These are phyloP conservation scores for Eptesicus fuscus DNA, from an alignment of 2,113 vertebrate genomes.

Conservation along the genomic window DNA sequence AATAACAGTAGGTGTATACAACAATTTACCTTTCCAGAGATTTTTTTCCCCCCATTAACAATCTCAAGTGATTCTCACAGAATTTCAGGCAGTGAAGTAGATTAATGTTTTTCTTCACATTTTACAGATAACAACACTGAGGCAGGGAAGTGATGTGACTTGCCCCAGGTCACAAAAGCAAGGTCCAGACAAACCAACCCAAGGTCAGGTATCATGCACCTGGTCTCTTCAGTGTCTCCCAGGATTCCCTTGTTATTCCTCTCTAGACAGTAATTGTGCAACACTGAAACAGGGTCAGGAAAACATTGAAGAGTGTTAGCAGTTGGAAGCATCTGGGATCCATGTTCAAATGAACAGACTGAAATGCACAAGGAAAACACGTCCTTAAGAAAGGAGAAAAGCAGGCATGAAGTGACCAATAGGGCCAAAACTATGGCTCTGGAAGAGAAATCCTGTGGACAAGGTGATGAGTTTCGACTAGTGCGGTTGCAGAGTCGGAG, in stretches of 20 bases:
- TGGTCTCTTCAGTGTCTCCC: neutral
- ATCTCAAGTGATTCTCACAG: neutral
- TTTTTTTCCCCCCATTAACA: neutral
- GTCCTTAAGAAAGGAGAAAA: constrained; percentile 22
- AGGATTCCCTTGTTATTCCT: neutral
- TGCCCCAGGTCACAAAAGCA: neutral
- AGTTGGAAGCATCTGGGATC: neutral
- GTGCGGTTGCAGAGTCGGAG: neutral
- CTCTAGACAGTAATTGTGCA: neutral
- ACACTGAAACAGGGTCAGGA: neutral
- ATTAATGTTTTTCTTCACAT: neutral
- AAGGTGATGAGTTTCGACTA: neutral
- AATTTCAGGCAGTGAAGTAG: neutral
- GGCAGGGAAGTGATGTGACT: neutral
- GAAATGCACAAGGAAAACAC: neutral
- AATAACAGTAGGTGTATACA: neutral
- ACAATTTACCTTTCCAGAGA: neutral
- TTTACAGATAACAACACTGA: neutral
- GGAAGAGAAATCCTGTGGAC: neutral
- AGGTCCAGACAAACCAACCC: neutral
- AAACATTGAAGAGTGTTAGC: neutral
- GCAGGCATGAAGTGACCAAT: neutral
- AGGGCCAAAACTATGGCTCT: neutral
- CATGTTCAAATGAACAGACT: neutral
- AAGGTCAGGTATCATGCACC: neutral